Conservation (phyloP, 2,113 vertebrate species). For the Poeciliopsis prolifica region DNA sequence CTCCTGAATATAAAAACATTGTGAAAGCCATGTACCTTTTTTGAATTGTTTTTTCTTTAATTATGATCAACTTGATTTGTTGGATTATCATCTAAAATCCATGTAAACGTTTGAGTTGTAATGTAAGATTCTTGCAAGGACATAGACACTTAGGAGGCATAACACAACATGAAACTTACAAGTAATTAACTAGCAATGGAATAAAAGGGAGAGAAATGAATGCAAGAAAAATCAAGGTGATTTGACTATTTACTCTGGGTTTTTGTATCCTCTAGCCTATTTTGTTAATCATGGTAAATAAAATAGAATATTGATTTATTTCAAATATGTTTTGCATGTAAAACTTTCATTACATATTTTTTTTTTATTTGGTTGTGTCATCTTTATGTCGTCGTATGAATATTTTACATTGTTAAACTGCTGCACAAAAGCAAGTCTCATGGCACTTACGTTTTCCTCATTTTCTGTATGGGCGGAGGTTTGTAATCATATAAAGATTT, state of each 20-base stretch:
- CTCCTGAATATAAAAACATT: background rate
- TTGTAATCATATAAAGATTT: slow-evolving; percentile 52
- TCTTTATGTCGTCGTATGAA: no score
- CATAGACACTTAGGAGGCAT: background rate
- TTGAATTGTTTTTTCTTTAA: background rate
- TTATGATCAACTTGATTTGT: background rate
- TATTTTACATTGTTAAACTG: background rate
- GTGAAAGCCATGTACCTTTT: background rate
- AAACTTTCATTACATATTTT: background rate
- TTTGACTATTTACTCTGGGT: background rate
- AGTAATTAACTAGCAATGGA: background rate
- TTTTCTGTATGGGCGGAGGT: slow-evolving; percentile 6
- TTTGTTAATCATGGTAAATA: background rate
- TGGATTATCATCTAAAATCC: background rate
- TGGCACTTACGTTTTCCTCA: background rate
- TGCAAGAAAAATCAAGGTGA: background rate
- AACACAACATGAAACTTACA: background rate
- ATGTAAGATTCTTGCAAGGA: background rate
- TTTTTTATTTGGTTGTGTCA: background rate
- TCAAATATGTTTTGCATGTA: background rate
- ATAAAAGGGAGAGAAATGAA: background rate
- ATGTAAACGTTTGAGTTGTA: background rate
- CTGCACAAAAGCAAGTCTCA: background rate
- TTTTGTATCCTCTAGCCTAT: background rate
- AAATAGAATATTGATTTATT: background rate